Evolutionary conservation across 1,140 invertebrate species (phyloP).

Genomic region (Heliconius nattereri): DNA sequence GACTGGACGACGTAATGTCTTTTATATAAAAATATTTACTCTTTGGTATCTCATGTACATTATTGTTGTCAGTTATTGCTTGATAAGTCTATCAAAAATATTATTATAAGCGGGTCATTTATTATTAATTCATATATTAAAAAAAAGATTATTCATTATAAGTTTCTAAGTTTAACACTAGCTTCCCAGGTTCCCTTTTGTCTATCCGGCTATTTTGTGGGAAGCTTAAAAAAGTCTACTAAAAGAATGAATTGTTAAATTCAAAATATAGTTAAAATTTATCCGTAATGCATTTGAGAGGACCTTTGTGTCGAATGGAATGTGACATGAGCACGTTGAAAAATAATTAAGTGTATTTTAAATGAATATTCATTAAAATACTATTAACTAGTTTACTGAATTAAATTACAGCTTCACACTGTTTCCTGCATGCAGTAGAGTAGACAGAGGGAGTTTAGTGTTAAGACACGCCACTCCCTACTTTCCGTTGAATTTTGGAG

Average conservation of each 20-base stretch:
- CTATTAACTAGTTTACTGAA: not conserved
- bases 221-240: not conserved
- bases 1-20: slow-evolving; percentile 10
- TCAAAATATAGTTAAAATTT: not conserved
- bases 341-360: not conserved
- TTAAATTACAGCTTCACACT: not conserved
- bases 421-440: no score
- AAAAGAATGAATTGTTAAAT: not conserved
- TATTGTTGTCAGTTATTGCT: not conserved
- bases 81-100: not conserved
- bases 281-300: not conserved
- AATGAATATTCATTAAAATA: not conserved
- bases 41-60: not conserved
- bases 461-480: no score
- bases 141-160: no score
- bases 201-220: no score
- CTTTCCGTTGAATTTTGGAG: no score
- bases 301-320: not conserved
- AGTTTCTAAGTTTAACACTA: no score
- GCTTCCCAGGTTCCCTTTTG: no score
- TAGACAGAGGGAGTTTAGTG: no score
- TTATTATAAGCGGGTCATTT: no score
- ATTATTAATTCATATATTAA: no score
- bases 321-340: slow-evolving; percentile 2
- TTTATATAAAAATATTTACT: slow-evolving; percentile 7